Conservation (phyloP, 2,797 vertebrate species). For the Dromococcyx pavoninus region DNA sequence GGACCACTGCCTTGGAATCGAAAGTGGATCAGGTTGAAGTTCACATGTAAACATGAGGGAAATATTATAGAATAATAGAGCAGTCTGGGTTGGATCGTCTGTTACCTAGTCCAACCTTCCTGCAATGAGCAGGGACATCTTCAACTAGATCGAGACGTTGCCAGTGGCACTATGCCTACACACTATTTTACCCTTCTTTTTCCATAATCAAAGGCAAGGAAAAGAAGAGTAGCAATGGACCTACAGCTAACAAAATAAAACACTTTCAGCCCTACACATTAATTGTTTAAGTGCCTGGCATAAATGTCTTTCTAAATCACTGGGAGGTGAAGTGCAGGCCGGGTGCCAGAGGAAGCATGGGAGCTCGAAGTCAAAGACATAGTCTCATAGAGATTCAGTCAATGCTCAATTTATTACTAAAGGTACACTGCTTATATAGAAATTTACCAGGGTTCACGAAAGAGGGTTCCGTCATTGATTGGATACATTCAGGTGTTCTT, state of each 20-base stretch:
- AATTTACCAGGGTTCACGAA: too few species aligned
- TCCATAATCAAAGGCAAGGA: background rate
- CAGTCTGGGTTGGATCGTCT: background rate
- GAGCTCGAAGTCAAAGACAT: too few species aligned
- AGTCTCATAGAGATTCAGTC: too few species aligned
- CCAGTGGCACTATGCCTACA: background rate
- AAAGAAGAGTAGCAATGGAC: background rate
- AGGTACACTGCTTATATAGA: too few species aligned
- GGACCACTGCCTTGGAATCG: background rate
- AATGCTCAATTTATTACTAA: too few species aligned
- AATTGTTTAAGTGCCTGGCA: background rate
- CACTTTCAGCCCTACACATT: background rate
- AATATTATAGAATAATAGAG: background rate
- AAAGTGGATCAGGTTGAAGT: background rate
- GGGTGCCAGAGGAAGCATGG: too few species aligned
- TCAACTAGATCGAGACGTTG: background rate
- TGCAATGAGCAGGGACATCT: background rate
- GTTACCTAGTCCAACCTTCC: background rate
- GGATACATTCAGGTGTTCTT: too few species aligned
- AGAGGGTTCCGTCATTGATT: too few species aligned
- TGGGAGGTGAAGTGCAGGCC: too few species aligned
- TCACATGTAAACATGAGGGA: fast-evolving
- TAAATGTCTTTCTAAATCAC: background rate
- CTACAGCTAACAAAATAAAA: background rate
- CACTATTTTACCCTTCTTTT: fast-evolving